phyloP scores from a whole-genome alignment of 2,113 vertebrate genomes.

The Haliaeetus leucogaster region DNA sequence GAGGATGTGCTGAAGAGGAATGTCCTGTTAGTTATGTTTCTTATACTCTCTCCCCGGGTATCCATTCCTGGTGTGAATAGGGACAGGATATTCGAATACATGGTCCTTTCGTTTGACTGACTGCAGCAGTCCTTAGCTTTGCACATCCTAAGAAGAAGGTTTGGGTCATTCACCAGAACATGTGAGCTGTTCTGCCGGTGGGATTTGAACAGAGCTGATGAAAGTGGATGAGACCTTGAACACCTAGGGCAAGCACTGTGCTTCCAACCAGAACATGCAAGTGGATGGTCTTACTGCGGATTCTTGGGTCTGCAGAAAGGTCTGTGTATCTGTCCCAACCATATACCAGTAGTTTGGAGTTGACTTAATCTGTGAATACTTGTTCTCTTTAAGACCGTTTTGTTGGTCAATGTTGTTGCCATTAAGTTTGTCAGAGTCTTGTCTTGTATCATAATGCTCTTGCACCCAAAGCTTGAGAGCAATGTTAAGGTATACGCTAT shows the following conservation, averaged over 20 bases:
- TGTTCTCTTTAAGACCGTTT: background rate
- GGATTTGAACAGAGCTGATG: background rate
- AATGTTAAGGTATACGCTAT: background rate
- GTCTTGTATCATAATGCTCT: background rate
- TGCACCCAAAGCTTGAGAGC: background rate
- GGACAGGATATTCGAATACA: background rate
- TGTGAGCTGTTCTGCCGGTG: background rate
- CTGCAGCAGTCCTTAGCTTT: background rate
- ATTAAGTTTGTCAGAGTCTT: background rate
- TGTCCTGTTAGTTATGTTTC: background rate
- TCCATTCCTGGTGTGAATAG: background rate
- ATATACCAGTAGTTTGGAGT: background rate
- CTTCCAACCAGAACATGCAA: fast-evolving
- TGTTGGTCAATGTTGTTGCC: fast-evolving
- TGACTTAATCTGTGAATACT: background rate
- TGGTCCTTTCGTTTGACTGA: background rate
- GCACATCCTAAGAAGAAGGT: background rate
- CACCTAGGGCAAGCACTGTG: background rate
- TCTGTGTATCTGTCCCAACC: background rate
- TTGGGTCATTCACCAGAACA: fast-evolving
- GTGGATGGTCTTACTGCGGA: background rate
- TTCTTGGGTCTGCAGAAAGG: background rate
- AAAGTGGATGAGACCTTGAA: background rate
- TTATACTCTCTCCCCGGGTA: background rate
- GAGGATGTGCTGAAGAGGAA: background rate